Evolutionary conservation across 2,888 invertebrate genomes (phyloP).

Genomic region (Thalpophila matura): DNA sequence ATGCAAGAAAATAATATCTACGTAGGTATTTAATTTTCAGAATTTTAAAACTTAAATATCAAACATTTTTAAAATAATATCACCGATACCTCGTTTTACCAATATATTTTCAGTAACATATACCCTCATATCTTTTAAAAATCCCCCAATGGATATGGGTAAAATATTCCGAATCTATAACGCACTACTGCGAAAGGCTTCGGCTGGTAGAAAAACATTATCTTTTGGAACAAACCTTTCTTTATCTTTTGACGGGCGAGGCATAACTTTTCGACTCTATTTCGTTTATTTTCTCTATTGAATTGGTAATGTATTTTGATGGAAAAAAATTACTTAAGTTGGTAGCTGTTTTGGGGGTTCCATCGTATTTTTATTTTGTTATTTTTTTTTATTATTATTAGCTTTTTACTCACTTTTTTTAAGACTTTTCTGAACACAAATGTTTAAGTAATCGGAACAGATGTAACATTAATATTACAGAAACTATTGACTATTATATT

Average conservation of each 20-base stretch:
- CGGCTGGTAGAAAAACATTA: slow-evolving; percentile 60
- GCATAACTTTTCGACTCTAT: slow-evolving; percentile 62
- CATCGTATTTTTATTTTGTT: neutral
- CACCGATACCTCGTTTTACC: slow-evolving; percentile 1
- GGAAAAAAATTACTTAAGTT: slow-evolving; percentile 4
- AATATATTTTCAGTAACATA: slow-evolving; percentile 23
- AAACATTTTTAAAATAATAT: slow-evolving; percentile 21
- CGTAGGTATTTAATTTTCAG: neutral
- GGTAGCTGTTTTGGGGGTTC: slow-evolving; percentile 27
- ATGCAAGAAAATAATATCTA: neutral
- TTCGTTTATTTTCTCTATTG: slow-evolving; percentile 67
- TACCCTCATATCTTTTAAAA: slow-evolving; percentile 38
- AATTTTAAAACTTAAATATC: neutral
- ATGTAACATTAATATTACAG: no score
- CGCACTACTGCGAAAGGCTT: slow-evolving; percentile 35
- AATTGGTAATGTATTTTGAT: slow-evolving; percentile 58
- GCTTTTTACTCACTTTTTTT: no score
- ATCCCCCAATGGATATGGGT: slow-evolving; percentile 39
- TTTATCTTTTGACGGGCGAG: slow-evolving; percentile 61
- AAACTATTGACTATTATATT: no score
- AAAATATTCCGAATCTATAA: slow-evolving; percentile 63
- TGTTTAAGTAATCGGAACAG: no score
- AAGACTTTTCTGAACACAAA: no score
- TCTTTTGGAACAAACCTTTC: slow-evolving; percentile 61
- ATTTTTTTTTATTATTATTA: neutral